Base-by-base conservation (phyloP, 2,113 vertebrate species). In the Cheilinus undulatus region DNA sequence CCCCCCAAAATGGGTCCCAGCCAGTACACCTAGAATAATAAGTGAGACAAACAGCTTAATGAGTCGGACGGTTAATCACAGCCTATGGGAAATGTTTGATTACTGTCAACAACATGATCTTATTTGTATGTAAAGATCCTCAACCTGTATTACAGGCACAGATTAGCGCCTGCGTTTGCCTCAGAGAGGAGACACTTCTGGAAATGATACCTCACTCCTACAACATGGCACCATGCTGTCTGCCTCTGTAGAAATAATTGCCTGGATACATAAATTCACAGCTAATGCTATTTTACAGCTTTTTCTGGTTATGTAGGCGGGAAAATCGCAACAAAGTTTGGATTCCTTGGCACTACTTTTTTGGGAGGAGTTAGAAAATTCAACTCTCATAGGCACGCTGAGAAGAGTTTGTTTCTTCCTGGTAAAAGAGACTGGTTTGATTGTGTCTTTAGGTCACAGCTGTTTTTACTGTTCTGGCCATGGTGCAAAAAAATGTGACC, bases 1-100 rank as follows among this genome's bases (percentile, higher is more conserved):
- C 89, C 97, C 43, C 97, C 97, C 9, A 96, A 92, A 34, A 97
- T 88, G 7, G 97, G 97, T 43, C 97, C 97, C 24, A 96, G 90
- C 97, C 97, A 99, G 79, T 99, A 99, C 1, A 98, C 90, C 97
- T 97, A 76, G 4, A 69, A 79, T 23, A 82, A 58, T 68, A 17
- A 79, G n/a, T 3, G 27, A 63, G 17, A 13, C 13, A 78, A 50
- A 45, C 54, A 65, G 2, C 11, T 27, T 57, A 32, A 22, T 75
- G 30, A 54, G 52, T 10, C 45, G 52, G 19, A 0, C 59, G 22
- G 48, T 23, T 66, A 51, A 61, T 63, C 10, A 5, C 17, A 50
- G 17, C 19, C 19, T 19, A 0, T 27, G 12, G 23, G 56, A 73
- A 26, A 49, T 51, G 3, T 57, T 62, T 73, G 23, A 64, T 50